Evolutionary conservation across 2,888 invertebrate genomes (phyloP).

Genomic region (Xanthia togata): DNA sequence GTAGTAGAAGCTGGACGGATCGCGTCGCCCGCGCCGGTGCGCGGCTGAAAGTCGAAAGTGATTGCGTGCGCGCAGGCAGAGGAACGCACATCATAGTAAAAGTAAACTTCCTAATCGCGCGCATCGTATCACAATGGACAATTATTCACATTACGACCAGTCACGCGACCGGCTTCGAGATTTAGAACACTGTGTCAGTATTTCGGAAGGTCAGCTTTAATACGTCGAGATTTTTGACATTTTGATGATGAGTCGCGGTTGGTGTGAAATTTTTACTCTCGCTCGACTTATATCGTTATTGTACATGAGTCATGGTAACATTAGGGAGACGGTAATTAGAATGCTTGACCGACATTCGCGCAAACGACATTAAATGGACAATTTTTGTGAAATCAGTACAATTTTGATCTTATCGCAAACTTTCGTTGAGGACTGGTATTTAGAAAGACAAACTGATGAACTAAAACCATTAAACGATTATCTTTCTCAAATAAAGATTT

Average conservation of each 20-base stretch:
- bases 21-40: slow-evolving; percentile 56
- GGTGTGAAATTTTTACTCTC: slow-evolving; percentile 62
- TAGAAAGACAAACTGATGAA: slow-evolving; percentile 35
- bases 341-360: slow-evolving; percentile 43
- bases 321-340: slow-evolving; percentile 49
- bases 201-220: slow-evolving; percentile 76
- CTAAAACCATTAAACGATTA: slow-evolving; percentile 14
- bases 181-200: slow-evolving; percentile 79
- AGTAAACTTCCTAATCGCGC: slow-evolving; percentile 87
- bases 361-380: slow-evolving; percentile 24
- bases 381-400: slow-evolving; percentile 42
- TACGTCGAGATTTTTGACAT: slow-evolving; percentile 47
- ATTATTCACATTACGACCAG: slow-evolving; percentile 69
- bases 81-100: slow-evolving; percentile 83
- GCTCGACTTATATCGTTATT: slow-evolving; percentile 44
- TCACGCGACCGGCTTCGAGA: slow-evolving; percentile 72
- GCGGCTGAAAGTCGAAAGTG: slow-evolving; percentile 86
- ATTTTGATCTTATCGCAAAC: slow-evolving; percentile 33
- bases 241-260: slow-evolving; percentile 53
- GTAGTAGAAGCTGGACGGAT: slow-evolving; percentile 58
- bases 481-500: slow-evolving; percentile 17
- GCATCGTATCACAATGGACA: slow-evolving; percentile 74
- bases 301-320: slow-evolving; percentile 57
- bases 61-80: slow-evolving; percentile 79
- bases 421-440: slow-evolving; percentile 40